Percentiles rank a stretch among this genome's conserved stretches.
These are phyloP conservation scores for Metallyticus violacea DNA, from an alignment of 2,888 invertebrate genomes.

Conservation along the genomic window DNA sequence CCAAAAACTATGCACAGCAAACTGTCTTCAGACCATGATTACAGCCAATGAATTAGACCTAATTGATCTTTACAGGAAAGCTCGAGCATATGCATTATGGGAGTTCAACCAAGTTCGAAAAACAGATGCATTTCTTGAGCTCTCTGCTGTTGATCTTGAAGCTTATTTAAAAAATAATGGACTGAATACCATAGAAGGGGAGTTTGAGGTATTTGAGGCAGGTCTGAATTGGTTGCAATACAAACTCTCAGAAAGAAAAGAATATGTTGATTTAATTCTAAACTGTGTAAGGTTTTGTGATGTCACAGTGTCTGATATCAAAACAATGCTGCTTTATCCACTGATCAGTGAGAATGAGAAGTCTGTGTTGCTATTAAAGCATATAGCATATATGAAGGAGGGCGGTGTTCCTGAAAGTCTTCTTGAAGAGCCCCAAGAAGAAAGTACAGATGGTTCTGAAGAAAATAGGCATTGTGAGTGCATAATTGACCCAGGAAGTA, in stretches of 20 bases:
- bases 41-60: constrained; percentile 33
- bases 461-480: not conserved
- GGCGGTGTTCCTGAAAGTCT: not conserved
- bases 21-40: constrained; percentile 34
- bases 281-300: constrained; percentile 31
- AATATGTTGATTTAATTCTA: constrained; percentile 22
- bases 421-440: not conserved
- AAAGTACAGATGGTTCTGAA: not conserved
- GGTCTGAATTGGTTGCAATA: constrained; percentile 32
- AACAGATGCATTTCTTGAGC: constrained; percentile 32
- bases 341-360: constrained; percentile 11
- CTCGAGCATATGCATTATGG: constrained; percentile 35
- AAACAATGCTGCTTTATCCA: constrained; percentile 29
- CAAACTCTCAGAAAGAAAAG: constrained; percentile 8
- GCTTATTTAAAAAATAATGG: constrained; percentile 28
- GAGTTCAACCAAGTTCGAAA: constrained; percentile 33
- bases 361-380: constrained; percentile 14
- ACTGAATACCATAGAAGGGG: constrained; percentile 26
- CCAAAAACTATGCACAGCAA: constrained; percentile 30
- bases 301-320: constrained; percentile 28
- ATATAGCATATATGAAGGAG: not conserved
- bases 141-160: constrained; percentile 27
- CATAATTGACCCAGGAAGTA: not conserved
- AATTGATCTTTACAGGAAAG: constrained; percentile 27
- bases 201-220: constrained; percentile 37